Percentiles rank a stretch among this genome's conserved stretches.
These are phyloP conservation scores for Syndactyla subalaris DNA, from an alignment of 2,797 vertebrate species.

Conservation along the genomic window DNA sequence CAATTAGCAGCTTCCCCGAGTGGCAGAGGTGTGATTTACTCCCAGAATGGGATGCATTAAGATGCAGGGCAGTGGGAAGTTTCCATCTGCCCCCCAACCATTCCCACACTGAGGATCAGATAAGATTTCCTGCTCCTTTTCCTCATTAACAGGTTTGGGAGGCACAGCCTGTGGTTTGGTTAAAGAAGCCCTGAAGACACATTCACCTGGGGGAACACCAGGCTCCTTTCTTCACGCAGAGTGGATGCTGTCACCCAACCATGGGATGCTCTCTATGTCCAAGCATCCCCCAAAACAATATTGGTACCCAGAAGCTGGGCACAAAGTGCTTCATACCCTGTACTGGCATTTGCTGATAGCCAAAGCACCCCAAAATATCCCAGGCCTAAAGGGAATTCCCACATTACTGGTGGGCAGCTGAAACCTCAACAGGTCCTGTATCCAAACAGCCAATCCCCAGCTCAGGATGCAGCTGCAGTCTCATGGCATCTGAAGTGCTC, in stretches of 20 bases:
- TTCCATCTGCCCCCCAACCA: not conserved
- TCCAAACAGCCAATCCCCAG: not conserved
- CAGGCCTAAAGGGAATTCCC: not conserved
- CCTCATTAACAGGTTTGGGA: not conserved
- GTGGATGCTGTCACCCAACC: not conserved
- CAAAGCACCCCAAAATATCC: not conserved
- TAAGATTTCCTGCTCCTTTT: not conserved
- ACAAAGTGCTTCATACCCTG: not conserved
- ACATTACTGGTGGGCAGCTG: not conserved
- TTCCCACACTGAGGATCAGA: slow-evolving; percentile 8
- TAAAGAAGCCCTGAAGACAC: not conserved
- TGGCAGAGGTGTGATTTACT: not conserved
- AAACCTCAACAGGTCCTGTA: accelerated
- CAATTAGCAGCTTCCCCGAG: not conserved
- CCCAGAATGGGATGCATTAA: not conserved
- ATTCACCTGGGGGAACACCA: not conserved
- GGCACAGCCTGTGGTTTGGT: not conserved
- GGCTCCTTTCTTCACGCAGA: not conserved
- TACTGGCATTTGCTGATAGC: not conserved
- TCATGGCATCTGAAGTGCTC: accelerated
- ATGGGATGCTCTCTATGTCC: not conserved
- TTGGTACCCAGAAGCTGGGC: not conserved
- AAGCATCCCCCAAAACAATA: not conserved
- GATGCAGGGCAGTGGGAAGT: not conserved
- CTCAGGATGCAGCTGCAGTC: accelerated